phyloP scores from a whole-genome alignment of 37 sponge, comb jelly and placozoan genomes.

The Crambe crambe region DNA sequence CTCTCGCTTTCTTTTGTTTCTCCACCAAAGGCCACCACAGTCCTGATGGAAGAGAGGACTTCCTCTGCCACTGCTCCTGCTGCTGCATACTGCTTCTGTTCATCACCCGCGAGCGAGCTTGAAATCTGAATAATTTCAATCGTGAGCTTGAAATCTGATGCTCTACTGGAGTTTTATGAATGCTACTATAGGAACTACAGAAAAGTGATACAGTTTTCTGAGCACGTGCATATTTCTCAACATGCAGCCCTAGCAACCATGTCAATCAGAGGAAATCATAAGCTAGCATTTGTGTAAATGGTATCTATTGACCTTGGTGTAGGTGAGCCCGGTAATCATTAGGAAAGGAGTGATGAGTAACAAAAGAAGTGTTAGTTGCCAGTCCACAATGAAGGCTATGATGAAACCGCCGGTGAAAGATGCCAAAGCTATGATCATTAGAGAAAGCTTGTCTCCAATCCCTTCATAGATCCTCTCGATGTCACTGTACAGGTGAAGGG shows the following conservation, averaged over 20 bases:
- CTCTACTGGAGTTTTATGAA: too few relatives aligned
- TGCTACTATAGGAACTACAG: constrained; percentile 37
- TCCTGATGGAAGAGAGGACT: constrained; percentile 74
- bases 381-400: constrained; percentile 46
- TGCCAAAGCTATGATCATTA: constrained; percentile 49
- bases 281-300: not conserved
- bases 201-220: not conserved
- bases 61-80: constrained; percentile 90
- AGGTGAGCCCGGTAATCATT: constrained; percentile 10
- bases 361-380: constrained; percentile 59
- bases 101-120: constrained; percentile 31
- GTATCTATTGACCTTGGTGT: not conserved
- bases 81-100: constrained; percentile 81
- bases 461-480: constrained; percentile 63
- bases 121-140: too few relatives aligned
- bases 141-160: too few relatives aligned
- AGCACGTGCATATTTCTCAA: not conserved
- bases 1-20: constrained; percentile 57
- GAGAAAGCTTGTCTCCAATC: constrained; percentile 63
- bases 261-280: too few relatives aligned
- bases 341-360: constrained; percentile 51
- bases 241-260: too few relatives aligned
- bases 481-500: constrained; percentile 40
- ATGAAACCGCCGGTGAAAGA: constrained; percentile 62
- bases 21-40: constrained; percentile 72